phyloP scores from a whole-genome alignment of 2,113 vertebrate genomes.

The Toxotes chatareus region DNA sequence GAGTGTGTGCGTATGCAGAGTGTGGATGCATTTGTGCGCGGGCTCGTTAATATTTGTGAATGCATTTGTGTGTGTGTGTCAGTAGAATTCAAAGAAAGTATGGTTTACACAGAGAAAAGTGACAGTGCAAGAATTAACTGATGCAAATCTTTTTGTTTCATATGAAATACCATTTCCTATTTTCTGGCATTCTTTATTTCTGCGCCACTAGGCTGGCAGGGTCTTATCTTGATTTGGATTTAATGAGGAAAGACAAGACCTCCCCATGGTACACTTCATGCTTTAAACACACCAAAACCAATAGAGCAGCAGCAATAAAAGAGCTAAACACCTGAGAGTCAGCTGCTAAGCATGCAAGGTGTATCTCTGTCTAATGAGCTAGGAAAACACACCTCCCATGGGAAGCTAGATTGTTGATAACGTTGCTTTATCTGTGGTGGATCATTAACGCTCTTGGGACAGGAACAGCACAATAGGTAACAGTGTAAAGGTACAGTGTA shows the following conservation, averaged over 20 bases:
- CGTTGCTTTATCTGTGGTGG: constrained; percentile 19
- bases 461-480: not conserved
- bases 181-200: not conserved
- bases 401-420: constrained; percentile 10
- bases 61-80: not conserved
- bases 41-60: constrained; percentile 7
- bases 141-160: not conserved
- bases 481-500: not conserved
- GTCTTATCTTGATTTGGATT: constrained; percentile 16
- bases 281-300: constrained; percentile 46
- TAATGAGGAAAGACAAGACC: not conserved
- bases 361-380: constrained; percentile 6
- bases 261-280: constrained; percentile 28
- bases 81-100: constrained; percentile 12
- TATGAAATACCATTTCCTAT: not conserved
- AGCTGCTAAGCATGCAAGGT: constrained; percentile 21
- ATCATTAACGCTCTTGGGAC: constrained; percentile 49
- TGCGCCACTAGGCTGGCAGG: not conserved
- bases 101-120: not conserved
- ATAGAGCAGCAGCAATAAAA: constrained; percentile 28
- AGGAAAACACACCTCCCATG: constrained; percentile 7
- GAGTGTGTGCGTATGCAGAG: not conserved
- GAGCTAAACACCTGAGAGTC: constrained; percentile 20
- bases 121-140: not conserved
- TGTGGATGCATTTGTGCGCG: constrained; percentile 19